A percentile compares a stretch with the other conserved stretches of the same genome.
Evolutionary conservation across 2,888 invertebrate species (phyloP).

Genomic region (Coenonympha glycerion): DNA sequence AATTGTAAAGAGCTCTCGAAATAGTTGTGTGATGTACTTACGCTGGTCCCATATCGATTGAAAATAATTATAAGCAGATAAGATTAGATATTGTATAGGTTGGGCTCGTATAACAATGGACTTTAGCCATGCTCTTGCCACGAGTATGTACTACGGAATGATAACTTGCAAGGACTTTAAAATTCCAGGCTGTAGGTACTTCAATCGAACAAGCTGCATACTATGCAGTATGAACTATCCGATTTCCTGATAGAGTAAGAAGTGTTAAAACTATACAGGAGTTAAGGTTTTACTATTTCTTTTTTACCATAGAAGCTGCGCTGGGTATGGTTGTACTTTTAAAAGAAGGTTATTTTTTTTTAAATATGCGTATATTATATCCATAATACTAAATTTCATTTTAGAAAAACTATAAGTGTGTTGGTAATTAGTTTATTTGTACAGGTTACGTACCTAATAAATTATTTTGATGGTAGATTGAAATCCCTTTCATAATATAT

Average conservation of each 20-base stretch:
- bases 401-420: too few species aligned
- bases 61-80: conserved; percentile 31
- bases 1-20: too few species aligned
- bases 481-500: too few species aligned
- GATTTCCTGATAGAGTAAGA: neutral
- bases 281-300: neutral
- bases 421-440: too few species aligned
- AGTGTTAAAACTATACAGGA: neutral
- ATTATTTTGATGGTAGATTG: too few species aligned
- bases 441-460: too few species aligned
- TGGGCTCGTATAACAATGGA: conserved; percentile 31
- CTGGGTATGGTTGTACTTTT: too few species aligned
- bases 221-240: too few species aligned
- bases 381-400: too few species aligned
- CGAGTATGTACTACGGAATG: conserved; percentile 22
- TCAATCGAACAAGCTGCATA: conserved; percentile 10
- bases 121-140: conserved; percentile 27
- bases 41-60: conserved; percentile 19
- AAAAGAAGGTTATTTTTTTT: too few species aligned
- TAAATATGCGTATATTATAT: too few species aligned
- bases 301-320: too few species aligned
- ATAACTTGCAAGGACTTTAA: conserved; percentile 31
- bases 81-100: conserved; percentile 31
- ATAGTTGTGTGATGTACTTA: neutral
- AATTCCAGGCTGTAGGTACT: conserved; percentile 31